Conservation (phyloP, 2,113 vertebrate species). For the Apistogramma diplotaenia region DNA sequence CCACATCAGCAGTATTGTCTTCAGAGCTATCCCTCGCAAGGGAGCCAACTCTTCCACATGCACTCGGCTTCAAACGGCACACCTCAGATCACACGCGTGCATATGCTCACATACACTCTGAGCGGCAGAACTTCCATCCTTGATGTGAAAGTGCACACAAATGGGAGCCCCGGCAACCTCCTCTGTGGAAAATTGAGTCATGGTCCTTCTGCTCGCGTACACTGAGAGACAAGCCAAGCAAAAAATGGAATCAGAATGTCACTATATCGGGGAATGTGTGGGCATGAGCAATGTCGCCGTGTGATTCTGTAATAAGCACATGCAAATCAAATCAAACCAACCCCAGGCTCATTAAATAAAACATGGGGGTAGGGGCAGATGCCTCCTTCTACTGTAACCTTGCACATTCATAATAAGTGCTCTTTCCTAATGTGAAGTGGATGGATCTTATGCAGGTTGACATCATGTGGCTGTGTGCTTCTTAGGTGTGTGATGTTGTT, state of each 20-base stretch:
- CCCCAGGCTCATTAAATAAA: constrained; percentile 65
- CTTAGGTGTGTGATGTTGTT: background rate
- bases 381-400: constrained; percentile 34
- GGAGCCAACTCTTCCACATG: constrained; percentile 12
- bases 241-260: constrained; percentile 59
- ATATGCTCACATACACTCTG: background rate
- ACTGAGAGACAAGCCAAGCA: constrained; percentile 53
- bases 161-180: constrained; percentile 37
- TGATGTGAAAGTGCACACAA: constrained; percentile 38
- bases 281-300: constrained; percentile 22
- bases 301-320: constrained; percentile 48
- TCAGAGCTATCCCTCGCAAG: constrained; percentile 39
- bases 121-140: constrained; percentile 6
- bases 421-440: constrained; percentile 8
- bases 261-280: constrained; percentile 37
- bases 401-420: constrained; percentile 47
- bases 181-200: constrained; percentile 62
- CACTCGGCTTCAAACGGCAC: constrained; percentile 44
- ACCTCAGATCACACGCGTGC: constrained; percentile 38
- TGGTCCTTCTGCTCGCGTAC: constrained; percentile 42
- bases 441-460: constrained; percentile 24
- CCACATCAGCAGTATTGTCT: constrained; percentile 62
- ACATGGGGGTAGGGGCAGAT: constrained; percentile 50
- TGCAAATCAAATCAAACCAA: constrained; percentile 55
- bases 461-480: constrained; percentile 4